phyloP scores from a whole-genome alignment of 2,113 vertebrate species.

The Aix galericulata region DNA sequence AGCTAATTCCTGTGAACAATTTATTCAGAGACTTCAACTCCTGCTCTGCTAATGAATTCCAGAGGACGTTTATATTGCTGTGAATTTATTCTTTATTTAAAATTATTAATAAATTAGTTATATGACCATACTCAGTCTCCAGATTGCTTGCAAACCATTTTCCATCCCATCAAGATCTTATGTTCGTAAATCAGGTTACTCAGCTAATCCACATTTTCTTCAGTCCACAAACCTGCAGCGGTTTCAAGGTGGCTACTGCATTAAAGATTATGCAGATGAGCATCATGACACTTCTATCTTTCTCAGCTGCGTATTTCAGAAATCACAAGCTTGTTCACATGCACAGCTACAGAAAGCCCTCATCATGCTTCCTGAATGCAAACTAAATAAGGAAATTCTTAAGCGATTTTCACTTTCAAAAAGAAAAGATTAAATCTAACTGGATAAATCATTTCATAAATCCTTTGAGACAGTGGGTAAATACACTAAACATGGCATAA shows the following conservation, averaged over 20 bases:
- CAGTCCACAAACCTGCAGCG: not conserved
- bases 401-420: conserved; percentile 2
- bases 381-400: conserved; percentile 26
- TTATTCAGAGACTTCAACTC: not conserved
- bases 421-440: conserved; percentile 8
- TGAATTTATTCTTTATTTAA: conserved; percentile 31
- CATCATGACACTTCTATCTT: conserved; percentile 46
- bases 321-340: conserved; percentile 47
- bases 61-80: conserved; percentile 1
- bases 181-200: conserved; percentile 18
- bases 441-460: not conserved
- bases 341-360: conserved; percentile 33
- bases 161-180: not conserved
- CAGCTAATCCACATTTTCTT: conserved; percentile 20
- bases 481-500: not conserved
- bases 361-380: conserved; percentile 5
- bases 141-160: conserved; percentile 2
- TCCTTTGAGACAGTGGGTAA: not conserved
- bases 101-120: conserved; percentile 33
- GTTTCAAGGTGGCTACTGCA: conserved; percentile 50
- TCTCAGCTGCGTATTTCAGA: not conserved
- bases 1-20: not conserved
- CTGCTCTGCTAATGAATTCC: conserved; percentile 17
- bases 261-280: conserved; percentile 32
- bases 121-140: not conserved